Evolutionary conservation across 2,888 invertebrate genomes (phyloP), one percentile per base, ranked within the genome.

Genomic region (Lissonota sp.): DNA sequence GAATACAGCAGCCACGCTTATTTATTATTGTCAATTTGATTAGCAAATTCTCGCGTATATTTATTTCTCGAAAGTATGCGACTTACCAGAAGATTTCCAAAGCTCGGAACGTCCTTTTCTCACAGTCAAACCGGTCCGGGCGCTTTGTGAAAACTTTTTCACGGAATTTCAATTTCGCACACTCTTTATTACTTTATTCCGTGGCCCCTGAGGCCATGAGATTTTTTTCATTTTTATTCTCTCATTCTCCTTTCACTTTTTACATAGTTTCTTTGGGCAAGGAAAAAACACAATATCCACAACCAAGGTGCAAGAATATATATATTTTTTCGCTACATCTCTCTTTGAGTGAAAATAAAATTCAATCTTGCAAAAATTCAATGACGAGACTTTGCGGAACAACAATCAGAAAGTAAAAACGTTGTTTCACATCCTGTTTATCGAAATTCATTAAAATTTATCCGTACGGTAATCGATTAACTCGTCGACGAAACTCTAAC

Each of bases 141-240:
- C 73, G 12, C 57, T 57, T 58, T 66, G 66, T 74, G 40, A 44
- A 71, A 75, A 75, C 58, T 71, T 71, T 74, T 12, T 46, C 51
- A n/a, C 66, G 75, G 70, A 80, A 75, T 80, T 80, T 80, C 79
- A 80, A 80, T 80, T 75, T 55, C 60, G 46, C 60, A 60, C 42
- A 70, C 66, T 66, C 39, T 80, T 75, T 75, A 75, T 75, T 74
- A 80, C 66, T 75, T 62, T 70, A 71, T 16, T 46, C 67, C 66
- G 58, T 53, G 39, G 14, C 26, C 60, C 64, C 62, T 66, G 42
- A 60, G 60, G 60, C 60, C 60, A 51, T 51, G 51, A 51, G 49
- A 40, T 39, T 51, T 14, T 12, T 14, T 46, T 46, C 37, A 67
- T 58, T 55, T 63, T 66, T 77, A 55, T 10, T 37, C 40, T 39